Conservation (phyloP, 2,888 invertebrate genomes). For the Argynnis bischoffii region DNA sequence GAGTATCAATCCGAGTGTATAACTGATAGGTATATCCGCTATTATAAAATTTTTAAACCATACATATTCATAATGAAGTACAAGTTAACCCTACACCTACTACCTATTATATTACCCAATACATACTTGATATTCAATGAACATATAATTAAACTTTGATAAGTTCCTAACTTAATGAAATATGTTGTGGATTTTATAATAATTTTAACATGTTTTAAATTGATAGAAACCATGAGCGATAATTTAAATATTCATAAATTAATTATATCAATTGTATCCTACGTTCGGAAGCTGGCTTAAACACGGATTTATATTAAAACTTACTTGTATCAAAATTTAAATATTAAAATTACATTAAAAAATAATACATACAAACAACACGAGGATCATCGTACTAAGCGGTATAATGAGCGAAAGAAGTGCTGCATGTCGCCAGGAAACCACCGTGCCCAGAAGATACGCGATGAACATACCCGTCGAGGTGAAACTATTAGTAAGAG, state of each 20-base stretch:
- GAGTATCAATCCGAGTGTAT: too few species aligned
- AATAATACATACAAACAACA: constrained; percentile 71
- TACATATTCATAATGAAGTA: neutral
- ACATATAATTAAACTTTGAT: neutral
- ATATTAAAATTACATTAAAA: neutral
- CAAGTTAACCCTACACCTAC: neutral
- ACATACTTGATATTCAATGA: neutral
- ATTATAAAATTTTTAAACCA: neutral
- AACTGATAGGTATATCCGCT: too few species aligned
- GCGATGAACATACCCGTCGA: constrained; percentile 78
- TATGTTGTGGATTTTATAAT: neutral
- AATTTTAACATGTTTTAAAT: neutral
- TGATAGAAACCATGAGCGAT: neutral
- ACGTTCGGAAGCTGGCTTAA: neutral
- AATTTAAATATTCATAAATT: constrained; percentile 1
- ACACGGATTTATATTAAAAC: too few species aligned
- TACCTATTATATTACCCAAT: neutral
- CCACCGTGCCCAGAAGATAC: constrained; percentile 75
- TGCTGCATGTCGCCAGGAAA: constrained; percentile 80
- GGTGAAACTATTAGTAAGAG: constrained; percentile 74
- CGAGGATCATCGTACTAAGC: constrained; percentile 73
- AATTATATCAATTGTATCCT: neutral
- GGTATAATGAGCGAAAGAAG: constrained; percentile 76
- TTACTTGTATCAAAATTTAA: neutral
- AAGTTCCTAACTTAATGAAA: too few species aligned